Evolutionary conservation across 2,888 invertebrate genomes (phyloP), one percentile per base, ranked within the genome.

Genomic region (Holacanthella duospinosa): DNA sequence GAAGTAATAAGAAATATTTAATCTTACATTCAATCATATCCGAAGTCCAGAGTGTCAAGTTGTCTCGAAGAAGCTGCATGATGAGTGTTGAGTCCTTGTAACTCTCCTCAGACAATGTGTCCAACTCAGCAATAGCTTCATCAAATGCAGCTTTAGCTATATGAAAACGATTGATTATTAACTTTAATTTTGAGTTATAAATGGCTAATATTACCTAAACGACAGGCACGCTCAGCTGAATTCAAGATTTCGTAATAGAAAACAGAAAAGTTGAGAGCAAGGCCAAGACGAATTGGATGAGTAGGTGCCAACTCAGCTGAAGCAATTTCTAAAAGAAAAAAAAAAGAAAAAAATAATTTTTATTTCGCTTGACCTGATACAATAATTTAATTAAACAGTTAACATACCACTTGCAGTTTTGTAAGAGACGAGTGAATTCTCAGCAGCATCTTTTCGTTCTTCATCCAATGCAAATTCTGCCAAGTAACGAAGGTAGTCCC

Each of bases 191-290:
- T n/a, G n/a, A n/a, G n/a, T n/a, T n/a, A n/a, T n/a, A n/a, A n/a
- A n/a, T n/a, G n/a, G 24, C 12, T 53, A 27, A n/a, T 57, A 6
- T 29, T 57, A 29, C 29, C 57, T 77, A 96, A 84, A 77, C 93
- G 87, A 81, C 95, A 96, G 77, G 96, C 96, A 79, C 94, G 86
- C 81, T 95, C 95, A 74, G 94, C 93, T 77, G 93, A 93, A 82
- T 94, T 94, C 79, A 95, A 85, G 80, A 96, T 96, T 84, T 96
- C 96, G 81, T 96, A 96, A 83, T 96, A 95, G 83, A 96, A 96
- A 77, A 96, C 95, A 75, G 94, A 94, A 85, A 96, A 96, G 83
- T 96, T 96, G 77, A 95, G 87, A 75, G 95, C 95, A 80, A 95
- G 84, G 69, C 95, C 95, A 80, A 95, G 85, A 77, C 94, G 87